Evolutionary conservation across 2,888 invertebrate genomes (phyloP).

Genomic region (Lathronympha strigana): DNA sequence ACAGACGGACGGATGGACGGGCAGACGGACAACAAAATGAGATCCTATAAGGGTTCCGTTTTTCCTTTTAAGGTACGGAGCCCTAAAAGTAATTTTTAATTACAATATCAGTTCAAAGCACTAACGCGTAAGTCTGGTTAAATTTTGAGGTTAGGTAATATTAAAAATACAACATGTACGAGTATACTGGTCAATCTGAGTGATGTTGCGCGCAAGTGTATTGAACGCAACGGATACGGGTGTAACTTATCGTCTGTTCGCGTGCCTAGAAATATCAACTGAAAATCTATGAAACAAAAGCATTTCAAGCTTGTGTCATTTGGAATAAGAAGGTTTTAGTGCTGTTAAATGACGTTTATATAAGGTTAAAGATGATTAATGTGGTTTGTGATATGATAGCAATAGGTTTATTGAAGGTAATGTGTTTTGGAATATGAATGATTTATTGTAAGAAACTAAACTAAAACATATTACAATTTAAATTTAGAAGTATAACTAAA

Average conservation of each 20-base stretch:
- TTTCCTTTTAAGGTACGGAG: too few species aligned
- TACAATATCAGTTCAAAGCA: too few species aligned
- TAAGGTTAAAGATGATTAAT: constrained; percentile 48
- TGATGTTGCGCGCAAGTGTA: neutral
- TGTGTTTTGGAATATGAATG: neutral
- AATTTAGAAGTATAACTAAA: too few species aligned
- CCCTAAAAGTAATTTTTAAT: too few species aligned
- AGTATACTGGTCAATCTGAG: neutral
- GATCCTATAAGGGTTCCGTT: too few species aligned
- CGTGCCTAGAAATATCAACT: constrained; percentile 58
- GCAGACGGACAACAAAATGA: too few species aligned
- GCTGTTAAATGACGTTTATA: constrained; percentile 40
- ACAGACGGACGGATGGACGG: too few species aligned
- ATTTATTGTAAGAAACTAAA: too few species aligned
- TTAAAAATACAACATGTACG: too few species aligned
- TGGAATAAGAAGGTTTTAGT: constrained; percentile 33
- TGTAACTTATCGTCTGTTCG: constrained; percentile 52
- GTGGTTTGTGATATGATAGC: constrained; percentile 6
- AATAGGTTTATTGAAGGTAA: neutral
- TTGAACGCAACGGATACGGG: neutral
- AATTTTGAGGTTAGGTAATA: too few species aligned
- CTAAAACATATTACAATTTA: neutral
- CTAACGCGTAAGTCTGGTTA: too few species aligned
- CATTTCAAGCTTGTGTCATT: constrained; percentile 48
- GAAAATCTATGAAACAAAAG: constrained; percentile 54